Percentiles rank a stretch among this genome's conserved stretches.
These are phyloP conservation scores for Cabera pusaria DNA, from an alignment of 2,888 invertebrate genomes.

Conservation along the genomic window DNA sequence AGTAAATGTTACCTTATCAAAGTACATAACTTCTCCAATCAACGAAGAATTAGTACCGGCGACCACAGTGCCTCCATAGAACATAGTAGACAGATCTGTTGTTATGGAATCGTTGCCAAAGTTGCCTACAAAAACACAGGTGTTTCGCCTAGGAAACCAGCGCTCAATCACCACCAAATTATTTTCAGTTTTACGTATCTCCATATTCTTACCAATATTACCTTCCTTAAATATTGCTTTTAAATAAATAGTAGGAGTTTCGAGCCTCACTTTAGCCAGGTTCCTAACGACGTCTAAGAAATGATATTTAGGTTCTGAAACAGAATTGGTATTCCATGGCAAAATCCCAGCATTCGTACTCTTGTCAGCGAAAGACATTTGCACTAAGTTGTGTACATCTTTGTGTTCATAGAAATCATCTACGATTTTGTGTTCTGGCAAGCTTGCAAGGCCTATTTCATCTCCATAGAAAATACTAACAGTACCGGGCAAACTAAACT, in stretches of 20 bases:
- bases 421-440: slow-evolving; percentile 73
- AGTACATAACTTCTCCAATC: slow-evolving; percentile 65
- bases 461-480: slow-evolving; percentile 96
- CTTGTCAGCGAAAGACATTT: slow-evolving; percentile 85
- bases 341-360: slow-evolving; percentile 66
- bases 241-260: slow-evolving; percentile 89
- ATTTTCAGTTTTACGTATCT: slow-evolving; percentile 85
- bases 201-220: slow-evolving; percentile 85
- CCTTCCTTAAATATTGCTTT: slow-evolving; percentile 87
- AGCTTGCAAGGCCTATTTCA: slow-evolving; percentile 89
- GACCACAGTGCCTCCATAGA: slow-evolving; percentile 87
- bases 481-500: slow-evolving; percentile 93
- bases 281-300: slow-evolving; percentile 81
- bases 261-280: slow-evolving; percentile 84
- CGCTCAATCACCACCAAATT: slow-evolving; percentile 89
- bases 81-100: slow-evolving; percentile 89
- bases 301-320: slow-evolving; percentile 72
- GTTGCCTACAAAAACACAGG: slow-evolving; percentile 90
- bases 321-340: slow-evolving; percentile 86
- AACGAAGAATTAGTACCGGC: slow-evolving; percentile 65
- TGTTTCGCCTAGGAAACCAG: slow-evolving; percentile 90
- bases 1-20: slow-evolving; percentile 68
- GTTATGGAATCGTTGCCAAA: slow-evolving; percentile 84
- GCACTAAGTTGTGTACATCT: slow-evolving; percentile 86
- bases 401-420: slow-evolving; percentile 83